Base-by-base conservation (phyloP, 1,140 invertebrate species). In the Drosophila subobscura region DNA sequence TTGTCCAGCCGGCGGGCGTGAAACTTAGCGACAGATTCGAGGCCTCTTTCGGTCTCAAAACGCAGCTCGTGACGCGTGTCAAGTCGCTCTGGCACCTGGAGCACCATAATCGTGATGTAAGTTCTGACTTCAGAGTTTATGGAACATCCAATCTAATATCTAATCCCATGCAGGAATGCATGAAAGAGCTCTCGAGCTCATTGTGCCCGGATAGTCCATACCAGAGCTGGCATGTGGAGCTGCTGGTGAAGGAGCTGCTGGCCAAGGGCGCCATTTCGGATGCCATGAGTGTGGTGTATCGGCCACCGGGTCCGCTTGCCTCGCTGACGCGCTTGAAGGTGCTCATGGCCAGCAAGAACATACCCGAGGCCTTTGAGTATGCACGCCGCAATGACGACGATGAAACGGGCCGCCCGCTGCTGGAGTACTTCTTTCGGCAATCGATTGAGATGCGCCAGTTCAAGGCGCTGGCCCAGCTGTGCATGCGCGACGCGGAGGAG, bases 51-150 rank as follows among this genome's bases (percentile, higher is more conserved):
- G 58, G 94, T 94, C 37, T 95, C 94, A n/a, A 5, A 1, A 40
- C 60, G 0, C 4, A 49, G 20, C 80, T 95, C 1, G 95, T 95
- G 2, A 96, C 96, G 88, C 92, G 96, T 0, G 95, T 96, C 1
- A 95, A 97, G 79, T 96, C 95, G 0, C 96, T 97, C 86, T 98
- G 97, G 96, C 93, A 96, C 51, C 92, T 98, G 8, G 97, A 98
- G 92, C 96, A 97, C 70, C 94, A 95, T 67, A 94, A 97, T 83
- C 96, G 93, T 75, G 90, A 93, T 77, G 94, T 94, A 85, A 92
- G 92, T 47, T 1, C 16, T 14, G 0, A 33, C 10, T 33, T 12
- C 22, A 49, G 14, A 33, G 4, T 23, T 23, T 65, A 6, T 40
- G 25, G 55, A 6, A n/a, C 44, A 4, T 14, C 47, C 1, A 27